These are phyloP conservation scores for Drosophila rubida DNA, from an alignment of 2,888 invertebrate species.

Conservation along the genomic window DNA sequence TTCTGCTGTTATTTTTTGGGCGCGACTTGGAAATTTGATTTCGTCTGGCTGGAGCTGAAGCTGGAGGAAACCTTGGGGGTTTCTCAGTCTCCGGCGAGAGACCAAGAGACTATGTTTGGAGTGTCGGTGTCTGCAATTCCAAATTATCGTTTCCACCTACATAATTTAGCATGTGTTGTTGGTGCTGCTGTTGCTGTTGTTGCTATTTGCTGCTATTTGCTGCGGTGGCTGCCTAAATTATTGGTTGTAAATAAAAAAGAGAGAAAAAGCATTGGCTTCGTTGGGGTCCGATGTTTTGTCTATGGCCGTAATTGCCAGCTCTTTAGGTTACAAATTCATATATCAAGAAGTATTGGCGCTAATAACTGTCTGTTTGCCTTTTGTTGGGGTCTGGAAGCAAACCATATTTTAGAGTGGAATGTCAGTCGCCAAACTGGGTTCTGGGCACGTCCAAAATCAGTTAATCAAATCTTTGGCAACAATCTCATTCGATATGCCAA, in stretches of 20 bases:
- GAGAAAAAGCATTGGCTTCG: constrained; percentile 56
- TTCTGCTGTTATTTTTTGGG: constrained; percentile 67
- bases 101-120: constrained; percentile 29
- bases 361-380: constrained; percentile 35
- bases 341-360: constrained; percentile 19
- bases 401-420: constrained; percentile 30
- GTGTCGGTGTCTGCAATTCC: constrained; percentile 66
- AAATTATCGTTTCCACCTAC: constrained; percentile 80
- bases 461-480: constrained; percentile 32
- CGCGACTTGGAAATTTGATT: constrained; percentile 68
- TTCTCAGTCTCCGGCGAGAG: no score
- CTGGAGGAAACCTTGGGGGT: constrained; percentile 40
- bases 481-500: constrained; percentile 51
- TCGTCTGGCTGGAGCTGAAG: no score
- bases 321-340: constrained; percentile 20
- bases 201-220: constrained; percentile 2
- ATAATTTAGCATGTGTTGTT: constrained; percentile 74
- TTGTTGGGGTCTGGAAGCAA: background rate
- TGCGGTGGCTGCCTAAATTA: constrained; percentile 64
- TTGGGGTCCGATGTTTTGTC: constrained; percentile 60
- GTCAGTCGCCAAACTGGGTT: constrained; percentile 24
- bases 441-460: constrained; percentile 48
- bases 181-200: constrained; percentile 28
- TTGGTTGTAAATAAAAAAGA: constrained; percentile 80
- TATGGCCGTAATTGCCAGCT: constrained; percentile 70